Conservation (phyloP, 2,113 vertebrate genomes). For the Psephotus haematonotus region DNA sequence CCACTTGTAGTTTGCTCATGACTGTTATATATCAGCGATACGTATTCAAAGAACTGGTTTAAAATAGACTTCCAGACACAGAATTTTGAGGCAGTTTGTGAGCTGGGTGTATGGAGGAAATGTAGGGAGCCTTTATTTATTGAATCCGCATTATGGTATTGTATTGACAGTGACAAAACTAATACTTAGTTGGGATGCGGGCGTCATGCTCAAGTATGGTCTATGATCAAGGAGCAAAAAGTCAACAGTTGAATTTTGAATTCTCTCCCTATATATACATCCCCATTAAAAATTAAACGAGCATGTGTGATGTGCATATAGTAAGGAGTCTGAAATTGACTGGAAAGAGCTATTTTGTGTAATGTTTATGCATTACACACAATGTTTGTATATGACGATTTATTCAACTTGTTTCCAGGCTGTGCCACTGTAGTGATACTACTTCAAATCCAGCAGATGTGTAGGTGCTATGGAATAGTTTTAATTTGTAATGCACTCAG, state of each 20-base stretch:
- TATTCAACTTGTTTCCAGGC: neutral
- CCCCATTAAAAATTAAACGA: neutral
- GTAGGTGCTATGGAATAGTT: neutral
- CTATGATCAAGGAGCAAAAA: neutral
- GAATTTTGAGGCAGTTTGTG: neutral
- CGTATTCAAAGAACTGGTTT: neutral
- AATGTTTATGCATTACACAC: accelerated
- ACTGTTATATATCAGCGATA: neutral
- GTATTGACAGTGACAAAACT: neutral
- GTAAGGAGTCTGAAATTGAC: neutral
- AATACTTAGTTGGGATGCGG: neutral
- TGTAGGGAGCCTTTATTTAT: neutral
- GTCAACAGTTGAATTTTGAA: neutral
- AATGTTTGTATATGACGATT: neutral
- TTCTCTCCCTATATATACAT: neutral
- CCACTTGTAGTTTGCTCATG: neutral
- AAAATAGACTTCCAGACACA: neutral
- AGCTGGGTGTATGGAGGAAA: neutral
- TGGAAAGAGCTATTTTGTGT: neutral
- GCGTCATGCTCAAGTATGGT: neutral
- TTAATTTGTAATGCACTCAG: neutral
- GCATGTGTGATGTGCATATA: accelerated
- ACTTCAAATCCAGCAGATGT: neutral
- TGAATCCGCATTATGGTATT: neutral
- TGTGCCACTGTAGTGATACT: neutral